These are phyloP conservation scores for Sakesphorus luctuosus DNA, from an alignment of 2,113 vertebrate species.

Conservation along the genomic window DNA sequence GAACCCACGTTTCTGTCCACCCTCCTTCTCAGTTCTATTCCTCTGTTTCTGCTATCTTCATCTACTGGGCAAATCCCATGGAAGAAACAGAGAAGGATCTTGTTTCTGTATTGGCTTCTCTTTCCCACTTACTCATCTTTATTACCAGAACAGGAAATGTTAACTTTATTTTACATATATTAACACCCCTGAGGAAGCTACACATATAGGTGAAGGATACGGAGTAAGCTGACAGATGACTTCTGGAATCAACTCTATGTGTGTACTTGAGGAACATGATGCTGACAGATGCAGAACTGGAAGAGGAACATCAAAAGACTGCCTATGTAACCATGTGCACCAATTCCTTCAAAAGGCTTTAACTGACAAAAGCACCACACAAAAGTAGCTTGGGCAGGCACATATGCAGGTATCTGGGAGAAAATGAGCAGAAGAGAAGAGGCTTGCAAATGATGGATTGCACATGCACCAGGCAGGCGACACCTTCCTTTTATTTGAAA, in stretches of 20 bases:
- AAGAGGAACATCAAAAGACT: slow-evolving; percentile 36
- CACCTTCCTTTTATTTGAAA: not conserved
- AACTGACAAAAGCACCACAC: not conserved
- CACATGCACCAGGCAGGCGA: not conserved
- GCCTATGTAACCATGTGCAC: not conserved
- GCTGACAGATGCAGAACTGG: slow-evolving; percentile 12
- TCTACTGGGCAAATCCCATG: not conserved
- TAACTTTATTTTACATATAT: slow-evolving; percentile 37
- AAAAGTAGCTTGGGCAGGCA: not conserved
- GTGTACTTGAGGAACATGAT: not conserved
- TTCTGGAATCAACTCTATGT: not conserved
- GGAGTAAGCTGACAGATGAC: not conserved
- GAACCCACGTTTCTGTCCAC: not conserved
- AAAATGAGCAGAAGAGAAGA: not conserved
- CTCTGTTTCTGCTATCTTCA: not conserved
- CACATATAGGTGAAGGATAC: not conserved
- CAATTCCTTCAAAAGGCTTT: not conserved
- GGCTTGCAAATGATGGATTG: not conserved
- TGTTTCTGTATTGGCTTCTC: not conserved
- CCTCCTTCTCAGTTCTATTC: not conserved
- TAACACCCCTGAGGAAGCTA: not conserved
- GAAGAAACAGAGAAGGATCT: not conserved
- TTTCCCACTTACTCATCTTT: slow-evolving; percentile 6
- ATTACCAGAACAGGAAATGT: slow-evolving; percentile 37
- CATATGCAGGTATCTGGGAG: not conserved